A percentile compares a stretch with the other conserved stretches of the same genome.
Conservation (phyloP, 2,113 vertebrate genomes). For the Microcebus tavaratra region DNA sequence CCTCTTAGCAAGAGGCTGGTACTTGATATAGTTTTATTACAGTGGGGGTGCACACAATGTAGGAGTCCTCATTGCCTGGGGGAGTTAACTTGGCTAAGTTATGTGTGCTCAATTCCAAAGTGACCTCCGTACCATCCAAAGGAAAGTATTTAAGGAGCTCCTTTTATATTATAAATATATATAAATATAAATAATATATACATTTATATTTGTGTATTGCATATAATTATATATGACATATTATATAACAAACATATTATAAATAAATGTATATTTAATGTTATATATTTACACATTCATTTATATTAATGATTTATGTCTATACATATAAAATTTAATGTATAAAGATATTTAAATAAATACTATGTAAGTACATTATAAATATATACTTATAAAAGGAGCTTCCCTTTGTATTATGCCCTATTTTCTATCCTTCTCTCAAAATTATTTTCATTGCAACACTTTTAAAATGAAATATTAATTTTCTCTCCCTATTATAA, state of each 20-base stretch:
- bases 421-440: not conserved
- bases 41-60: not conserved
- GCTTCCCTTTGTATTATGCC: not conserved
- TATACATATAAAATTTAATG: not conserved
- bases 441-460: not conserved
- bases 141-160: not conserved
- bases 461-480: not conserved
- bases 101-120: not conserved
- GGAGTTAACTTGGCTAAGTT: not conserved
- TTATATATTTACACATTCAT: not conserved
- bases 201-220: not conserved
- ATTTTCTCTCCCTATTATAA: not conserved
- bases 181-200: not conserved
- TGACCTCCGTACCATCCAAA: not conserved
- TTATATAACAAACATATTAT: not conserved
- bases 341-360: not conserved
- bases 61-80: not conserved
- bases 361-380: not conserved
- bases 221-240: not conserved
- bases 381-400: not conserved
- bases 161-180: not conserved
- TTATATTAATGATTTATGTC: not conserved
- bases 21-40: not conserved
- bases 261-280: not conserved
- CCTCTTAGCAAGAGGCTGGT: not conserved